Base-by-base conservation (phyloP, 2,113 vertebrate species). In the Egretta garzetta region DNA sequence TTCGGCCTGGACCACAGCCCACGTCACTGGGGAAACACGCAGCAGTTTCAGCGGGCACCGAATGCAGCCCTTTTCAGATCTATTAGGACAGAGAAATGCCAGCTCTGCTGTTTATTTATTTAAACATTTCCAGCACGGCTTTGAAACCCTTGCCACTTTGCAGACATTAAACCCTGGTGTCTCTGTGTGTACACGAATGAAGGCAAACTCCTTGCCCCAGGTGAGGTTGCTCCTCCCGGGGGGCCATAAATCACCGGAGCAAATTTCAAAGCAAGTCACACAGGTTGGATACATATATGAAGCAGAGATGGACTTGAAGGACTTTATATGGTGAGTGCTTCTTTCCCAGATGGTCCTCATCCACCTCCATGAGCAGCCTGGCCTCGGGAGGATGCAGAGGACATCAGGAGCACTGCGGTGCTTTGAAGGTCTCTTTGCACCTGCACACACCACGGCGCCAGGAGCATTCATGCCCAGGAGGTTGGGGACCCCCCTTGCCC, bases 161-260 rank as follows among this genome's bases (percentile, higher is more conserved):
- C 41, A 75, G 35, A 18, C 18, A 3, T 9, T 5, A 2, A 88
- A 32, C 4, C 41, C 11, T 4, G 2, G 17, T 1, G 3, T 24
- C 35, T 24, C 50, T 14, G 18, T 14, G 45, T 30, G 45, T 11
- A 8, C 2, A 1, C 0, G 1, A 50, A 32, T 0, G 1, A 77
- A 59, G 16, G 8, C 13, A 81, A 91, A 16, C 1, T 8, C 23
- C 21, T 39, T 52, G 8, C 27, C 14, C 17, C 6, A 6, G 5
- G n/a, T 19, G 10, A 80, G 24, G 24, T 22, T 49, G 32, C 32
- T 87, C 14, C 41, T 67, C 52, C 9, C 28, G 4, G 0, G 3
- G 4, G 22, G 5, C 8, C 10, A 32, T 6, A 55, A 47, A 53
- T n/a, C 53, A 39, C 39, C 22, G 43, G 35, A 21, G 14, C 5